Evolutionary conservation across 2,113 vertebrate genomes (phyloP).

Genomic region (Macrotis lagotis): DNA sequence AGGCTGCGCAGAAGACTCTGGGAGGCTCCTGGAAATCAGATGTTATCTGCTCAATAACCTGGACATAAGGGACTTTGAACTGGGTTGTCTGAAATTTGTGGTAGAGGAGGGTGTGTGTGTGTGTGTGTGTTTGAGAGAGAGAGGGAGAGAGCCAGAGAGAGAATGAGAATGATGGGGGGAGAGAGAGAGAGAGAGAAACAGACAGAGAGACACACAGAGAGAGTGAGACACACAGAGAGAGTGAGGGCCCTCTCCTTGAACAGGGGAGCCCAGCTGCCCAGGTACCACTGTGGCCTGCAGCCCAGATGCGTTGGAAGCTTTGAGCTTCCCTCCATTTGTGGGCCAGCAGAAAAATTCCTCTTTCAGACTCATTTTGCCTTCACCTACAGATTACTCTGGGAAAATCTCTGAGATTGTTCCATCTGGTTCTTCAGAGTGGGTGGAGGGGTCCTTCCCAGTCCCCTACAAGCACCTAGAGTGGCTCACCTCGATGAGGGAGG

Average conservation of each 20-base stretch:
- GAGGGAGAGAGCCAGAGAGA: no score
- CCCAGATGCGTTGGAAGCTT: neutral
- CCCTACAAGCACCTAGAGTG: neutral
- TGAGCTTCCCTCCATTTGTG: neutral
- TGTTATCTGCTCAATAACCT: neutral
- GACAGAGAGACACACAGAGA: no score
- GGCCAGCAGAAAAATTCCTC: neutral
- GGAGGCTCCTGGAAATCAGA: neutral
- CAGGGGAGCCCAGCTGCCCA: no score
- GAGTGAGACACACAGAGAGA: no score
- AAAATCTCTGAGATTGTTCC: neutral
- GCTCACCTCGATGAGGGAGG: neutral
- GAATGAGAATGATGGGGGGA: no score
- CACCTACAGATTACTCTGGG: neutral
- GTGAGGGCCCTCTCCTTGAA: no score
- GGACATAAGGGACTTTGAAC: neutral
- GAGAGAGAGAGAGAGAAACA: no score
- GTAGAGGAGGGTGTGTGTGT: no score
- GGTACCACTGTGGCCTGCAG: no score
- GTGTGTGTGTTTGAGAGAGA: no score
- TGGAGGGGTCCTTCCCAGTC: neutral
- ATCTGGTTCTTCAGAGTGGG: neutral
- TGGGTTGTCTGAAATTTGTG: no score
- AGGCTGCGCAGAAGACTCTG: neutral
- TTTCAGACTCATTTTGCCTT: neutral